These are phyloP conservation scores for Ceyx margarethae DNA, from an alignment of 2,113 vertebrate species.

Conservation along the genomic window DNA sequence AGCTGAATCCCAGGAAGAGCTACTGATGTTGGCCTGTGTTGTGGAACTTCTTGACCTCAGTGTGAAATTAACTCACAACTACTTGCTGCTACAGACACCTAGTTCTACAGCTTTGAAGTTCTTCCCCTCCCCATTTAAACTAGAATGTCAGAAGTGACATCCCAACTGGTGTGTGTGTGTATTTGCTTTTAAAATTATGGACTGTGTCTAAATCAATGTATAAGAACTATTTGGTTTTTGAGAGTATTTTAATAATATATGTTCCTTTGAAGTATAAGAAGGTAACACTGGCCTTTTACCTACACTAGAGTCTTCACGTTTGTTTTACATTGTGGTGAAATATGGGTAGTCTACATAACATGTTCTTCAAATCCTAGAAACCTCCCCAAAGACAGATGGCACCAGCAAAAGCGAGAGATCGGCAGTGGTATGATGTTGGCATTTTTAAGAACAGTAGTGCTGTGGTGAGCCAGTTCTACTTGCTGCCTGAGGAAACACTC, in stretches of 20 bases:
- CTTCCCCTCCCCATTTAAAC: neutral
- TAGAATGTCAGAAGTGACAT: neutral
- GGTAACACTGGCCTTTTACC: neutral
- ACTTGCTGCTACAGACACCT: constrained; percentile 20
- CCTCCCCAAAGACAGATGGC: constrained; percentile 51
- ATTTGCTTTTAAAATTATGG: constrained; percentile 5
- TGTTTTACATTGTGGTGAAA: neutral
- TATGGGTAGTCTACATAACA: constrained; percentile 9
- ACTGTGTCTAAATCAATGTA: neutral
- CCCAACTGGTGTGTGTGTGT: neutral
- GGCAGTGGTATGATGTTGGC: constrained; percentile 91
- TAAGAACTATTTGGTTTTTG: constrained; percentile 21
- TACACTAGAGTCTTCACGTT: neutral
- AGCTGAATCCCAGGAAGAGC: neutral
- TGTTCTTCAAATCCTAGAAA: constrained; percentile 73
- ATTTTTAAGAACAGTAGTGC: constrained; percentile 90
- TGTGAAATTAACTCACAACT: constrained; percentile 38
- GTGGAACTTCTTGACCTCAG: neutral
- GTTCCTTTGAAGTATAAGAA: neutral
- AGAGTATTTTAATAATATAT: neutral
- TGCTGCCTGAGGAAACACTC: constrained; percentile 80
- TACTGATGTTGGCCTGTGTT: neutral
- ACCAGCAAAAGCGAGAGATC: constrained; percentile 63
- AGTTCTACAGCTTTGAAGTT: neutral
- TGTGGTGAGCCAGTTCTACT: constrained; percentile 89